Evolutionary conservation across 2,888 invertebrate genomes (phyloP).

Genomic region (Heliconius charithonia): DNA sequence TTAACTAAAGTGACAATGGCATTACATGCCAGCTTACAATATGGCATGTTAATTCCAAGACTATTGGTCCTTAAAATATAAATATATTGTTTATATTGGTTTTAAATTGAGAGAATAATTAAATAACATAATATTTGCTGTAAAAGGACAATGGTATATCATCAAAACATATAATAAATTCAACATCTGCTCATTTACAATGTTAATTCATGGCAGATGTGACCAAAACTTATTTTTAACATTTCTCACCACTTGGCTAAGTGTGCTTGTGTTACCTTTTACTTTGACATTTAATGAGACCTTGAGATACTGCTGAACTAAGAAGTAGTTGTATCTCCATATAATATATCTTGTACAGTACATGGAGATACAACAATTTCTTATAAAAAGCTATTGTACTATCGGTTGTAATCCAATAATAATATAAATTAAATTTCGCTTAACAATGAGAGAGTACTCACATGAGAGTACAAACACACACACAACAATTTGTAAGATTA

Average conservation of each 20-base stretch:
- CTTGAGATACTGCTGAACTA: conserved; percentile 4
- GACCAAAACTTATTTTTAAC: neutral
- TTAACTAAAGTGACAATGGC: neutral
- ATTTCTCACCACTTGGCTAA: neutral
- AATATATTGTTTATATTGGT: neutral
- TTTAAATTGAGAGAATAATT: neutral
- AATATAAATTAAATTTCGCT: no score
- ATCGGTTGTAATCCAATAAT: no score
- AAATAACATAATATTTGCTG: neutral
- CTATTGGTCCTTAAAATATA: neutral
- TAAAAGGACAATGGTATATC: neutral
- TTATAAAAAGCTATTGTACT: no score
- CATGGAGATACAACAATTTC: no score
- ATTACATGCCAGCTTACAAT: neutral
- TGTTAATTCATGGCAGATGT: neutral
- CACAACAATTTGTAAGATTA: no score
- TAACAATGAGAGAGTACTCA: no score
- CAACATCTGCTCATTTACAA: conserved; percentile 14
- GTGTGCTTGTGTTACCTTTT: conserved; percentile 8
- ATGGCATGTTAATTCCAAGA: neutral
- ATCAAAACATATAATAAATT: neutral
- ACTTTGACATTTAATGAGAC: conserved; percentile 24
- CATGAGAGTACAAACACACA: no score
- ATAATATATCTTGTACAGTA: neutral
- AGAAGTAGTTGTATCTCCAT: conserved; percentile 4